Conservation (phyloP, 2,113 vertebrate species). For the Dolichotis patagonum region DNA sequence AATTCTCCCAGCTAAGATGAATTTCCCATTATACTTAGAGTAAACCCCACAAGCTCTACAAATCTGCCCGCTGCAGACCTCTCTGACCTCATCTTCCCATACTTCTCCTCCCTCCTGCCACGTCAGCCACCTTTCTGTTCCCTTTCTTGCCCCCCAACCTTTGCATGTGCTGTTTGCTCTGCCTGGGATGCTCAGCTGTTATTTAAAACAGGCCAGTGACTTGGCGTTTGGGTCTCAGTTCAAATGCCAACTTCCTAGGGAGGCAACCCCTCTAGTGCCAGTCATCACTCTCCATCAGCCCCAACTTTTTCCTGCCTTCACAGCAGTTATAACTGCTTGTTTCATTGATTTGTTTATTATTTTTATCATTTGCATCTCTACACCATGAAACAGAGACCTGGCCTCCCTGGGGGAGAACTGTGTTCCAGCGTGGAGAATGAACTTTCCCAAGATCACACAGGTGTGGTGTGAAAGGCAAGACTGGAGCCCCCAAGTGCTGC, state of each 20-base stretch:
- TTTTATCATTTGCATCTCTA: background rate
- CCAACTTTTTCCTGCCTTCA: background rate
- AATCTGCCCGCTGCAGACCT: background rate
- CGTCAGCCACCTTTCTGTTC: background rate
- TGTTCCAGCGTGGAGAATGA: background rate
- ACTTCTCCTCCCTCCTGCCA: background rate
- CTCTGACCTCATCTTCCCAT: background rate
- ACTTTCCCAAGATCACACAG: accelerated
- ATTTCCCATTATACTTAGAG: background rate
- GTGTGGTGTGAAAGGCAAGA: background rate
- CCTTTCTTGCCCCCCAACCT: background rate
- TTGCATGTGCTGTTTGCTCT: background rate
- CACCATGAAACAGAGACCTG: background rate
- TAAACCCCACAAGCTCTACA: background rate
- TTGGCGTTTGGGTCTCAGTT: background rate
- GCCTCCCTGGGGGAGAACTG: background rate
- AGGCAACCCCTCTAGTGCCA: background rate
- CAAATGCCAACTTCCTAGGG: background rate
- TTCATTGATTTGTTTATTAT: background rate
- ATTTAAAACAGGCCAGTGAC: background rate
- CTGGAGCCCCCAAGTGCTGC: background rate
- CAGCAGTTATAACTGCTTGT: background rate
- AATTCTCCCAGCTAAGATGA: background rate
- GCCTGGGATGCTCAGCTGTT: background rate
- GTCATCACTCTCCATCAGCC: background rate